Evolutionary conservation across 2,113 vertebrate genomes (phyloP).

Genomic region (Lagopus muta): DNA sequence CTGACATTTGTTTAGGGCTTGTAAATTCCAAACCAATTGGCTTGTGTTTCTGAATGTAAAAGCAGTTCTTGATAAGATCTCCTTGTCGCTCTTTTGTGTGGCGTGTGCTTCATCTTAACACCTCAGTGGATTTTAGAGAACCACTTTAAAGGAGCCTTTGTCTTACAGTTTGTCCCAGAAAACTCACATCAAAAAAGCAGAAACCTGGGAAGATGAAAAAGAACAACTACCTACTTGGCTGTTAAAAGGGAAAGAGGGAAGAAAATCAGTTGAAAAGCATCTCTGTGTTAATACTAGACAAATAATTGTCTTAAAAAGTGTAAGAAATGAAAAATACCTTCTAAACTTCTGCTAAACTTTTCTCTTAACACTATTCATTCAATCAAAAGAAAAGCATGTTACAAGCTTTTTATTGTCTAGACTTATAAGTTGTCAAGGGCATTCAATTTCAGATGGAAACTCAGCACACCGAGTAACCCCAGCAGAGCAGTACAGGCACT

Average conservation of each 20-base stretch:
- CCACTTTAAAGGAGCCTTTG: slow-evolving; percentile 83
- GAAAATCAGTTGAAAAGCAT: slow-evolving; percentile 40
- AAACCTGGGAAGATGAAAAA: slow-evolving; percentile 68
- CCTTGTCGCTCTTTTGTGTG: slow-evolving; percentile 81
- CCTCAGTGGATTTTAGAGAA: slow-evolving; percentile 81
- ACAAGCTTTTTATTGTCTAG: slow-evolving; percentile 12
- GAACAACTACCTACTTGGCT: slow-evolving; percentile 29
- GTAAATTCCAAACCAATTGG: slow-evolving; percentile 83
- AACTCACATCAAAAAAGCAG: slow-evolving; percentile 85
- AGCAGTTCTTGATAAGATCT: slow-evolving; percentile 77
- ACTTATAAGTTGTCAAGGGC: background rate
- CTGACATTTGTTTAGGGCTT: slow-evolving; percentile 83
- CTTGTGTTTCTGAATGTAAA: slow-evolving; percentile 80
- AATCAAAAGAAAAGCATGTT: background rate
- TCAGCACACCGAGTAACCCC: background rate
- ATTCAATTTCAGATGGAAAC: background rate
- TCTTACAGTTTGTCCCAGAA: slow-evolving; percentile 82
- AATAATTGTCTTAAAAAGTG: background rate
- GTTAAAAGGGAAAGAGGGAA: slow-evolving; percentile 63
- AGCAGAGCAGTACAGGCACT: background rate
- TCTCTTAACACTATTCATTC: background rate
- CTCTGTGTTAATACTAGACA: background rate
- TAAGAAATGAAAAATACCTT: background rate
- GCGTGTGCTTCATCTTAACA: slow-evolving; percentile 84
- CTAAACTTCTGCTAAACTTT: background rate